A percentile compares a stretch with the other conserved stretches of the same genome.
phyloP scores from a whole-genome alignment of 2,113 vertebrate species.

The Corydoras maculifer region DNA sequence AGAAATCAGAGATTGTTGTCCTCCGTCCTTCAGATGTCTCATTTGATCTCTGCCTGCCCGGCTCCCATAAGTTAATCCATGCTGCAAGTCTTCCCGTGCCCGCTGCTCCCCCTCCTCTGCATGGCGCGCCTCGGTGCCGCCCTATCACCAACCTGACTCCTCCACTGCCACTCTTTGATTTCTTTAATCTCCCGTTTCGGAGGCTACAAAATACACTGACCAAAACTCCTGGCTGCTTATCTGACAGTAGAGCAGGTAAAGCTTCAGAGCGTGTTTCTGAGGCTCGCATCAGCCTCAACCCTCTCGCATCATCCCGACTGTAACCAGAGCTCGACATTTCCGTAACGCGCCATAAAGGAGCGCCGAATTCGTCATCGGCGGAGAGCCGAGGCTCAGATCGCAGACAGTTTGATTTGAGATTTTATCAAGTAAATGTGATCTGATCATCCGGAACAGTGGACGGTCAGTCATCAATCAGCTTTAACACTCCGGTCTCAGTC shows the following conservation, averaged over 20 bases:
- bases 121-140: background rate
- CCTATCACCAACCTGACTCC: background rate
- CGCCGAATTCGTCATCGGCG: constrained; percentile 17
- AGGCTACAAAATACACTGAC: background rate
- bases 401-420: constrained; percentile 36
- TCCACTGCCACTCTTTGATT: background rate
- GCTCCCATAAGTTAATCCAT: constrained; percentile 25
- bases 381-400: constrained; percentile 20
- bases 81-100: constrained; percentile 16
- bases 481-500: constrained; percentile 40
- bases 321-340: constrained; percentile 13
- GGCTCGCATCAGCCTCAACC: background rate
- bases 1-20: constrained; percentile 41
- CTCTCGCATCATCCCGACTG: background rate
- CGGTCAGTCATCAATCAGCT: constrained; percentile 45
- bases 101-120: background rate
- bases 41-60: constrained; percentile 38
- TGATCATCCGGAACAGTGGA: constrained; percentile 42
- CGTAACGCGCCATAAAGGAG: constrained; percentile 14
- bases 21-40: constrained; percentile 41
- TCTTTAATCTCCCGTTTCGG: background rate
- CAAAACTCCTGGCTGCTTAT: background rate
- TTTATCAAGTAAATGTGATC: constrained; percentile 41
- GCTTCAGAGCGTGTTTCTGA: background rate
- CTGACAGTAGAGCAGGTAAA: background rate